Conservation (phyloP, 2,797 vertebrate species). For the Centropyge bicolor region DNA sequence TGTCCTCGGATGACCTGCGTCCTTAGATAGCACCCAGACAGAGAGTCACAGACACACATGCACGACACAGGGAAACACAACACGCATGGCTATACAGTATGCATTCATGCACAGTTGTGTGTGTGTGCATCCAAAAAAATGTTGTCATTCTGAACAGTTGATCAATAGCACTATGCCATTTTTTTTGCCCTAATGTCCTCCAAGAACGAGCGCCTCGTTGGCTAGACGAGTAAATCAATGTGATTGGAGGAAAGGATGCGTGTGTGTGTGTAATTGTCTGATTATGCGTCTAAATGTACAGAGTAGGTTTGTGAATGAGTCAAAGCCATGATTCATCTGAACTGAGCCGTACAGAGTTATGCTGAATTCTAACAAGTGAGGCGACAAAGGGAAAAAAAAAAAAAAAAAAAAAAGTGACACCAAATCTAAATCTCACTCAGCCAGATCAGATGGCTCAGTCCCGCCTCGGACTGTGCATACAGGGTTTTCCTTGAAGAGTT, state of each 20-base stretch:
- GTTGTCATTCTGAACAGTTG: constrained; percentile 35
- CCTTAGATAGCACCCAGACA: constrained; percentile 29
- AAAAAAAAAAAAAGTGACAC: constrained; percentile 1
- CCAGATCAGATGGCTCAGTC: constrained; percentile 31
- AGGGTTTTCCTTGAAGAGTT: constrained; percentile 15
- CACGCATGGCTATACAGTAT: not conserved
- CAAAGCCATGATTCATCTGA: constrained; percentile 24
- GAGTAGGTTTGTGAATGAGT: constrained; percentile 24
- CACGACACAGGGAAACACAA: not conserved
- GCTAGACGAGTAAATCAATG: constrained; percentile 68
- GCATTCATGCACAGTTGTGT: not conserved
- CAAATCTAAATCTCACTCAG: constrained; percentile 21
- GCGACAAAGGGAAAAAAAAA: not conserved
- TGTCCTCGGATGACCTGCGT: constrained; percentile 57
- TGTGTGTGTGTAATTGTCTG: constrained; percentile 26
- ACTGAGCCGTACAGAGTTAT: constrained; percentile 4
- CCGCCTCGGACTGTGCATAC: constrained; percentile 12
- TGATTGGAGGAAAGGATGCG: constrained; percentile 9
- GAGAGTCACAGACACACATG: not conserved
- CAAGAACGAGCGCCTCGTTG: constrained; percentile 48
- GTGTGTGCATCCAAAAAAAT: not conserved
- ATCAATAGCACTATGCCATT: constrained; percentile 55
- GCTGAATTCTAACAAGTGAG: constrained; percentile 13
- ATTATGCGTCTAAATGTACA: constrained; percentile 30
- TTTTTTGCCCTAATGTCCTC: constrained; percentile 52